Evolutionary conservation across 2,797 vertebrate species (phyloP).

Genomic region (Poeciliopsis presidionis): DNA sequence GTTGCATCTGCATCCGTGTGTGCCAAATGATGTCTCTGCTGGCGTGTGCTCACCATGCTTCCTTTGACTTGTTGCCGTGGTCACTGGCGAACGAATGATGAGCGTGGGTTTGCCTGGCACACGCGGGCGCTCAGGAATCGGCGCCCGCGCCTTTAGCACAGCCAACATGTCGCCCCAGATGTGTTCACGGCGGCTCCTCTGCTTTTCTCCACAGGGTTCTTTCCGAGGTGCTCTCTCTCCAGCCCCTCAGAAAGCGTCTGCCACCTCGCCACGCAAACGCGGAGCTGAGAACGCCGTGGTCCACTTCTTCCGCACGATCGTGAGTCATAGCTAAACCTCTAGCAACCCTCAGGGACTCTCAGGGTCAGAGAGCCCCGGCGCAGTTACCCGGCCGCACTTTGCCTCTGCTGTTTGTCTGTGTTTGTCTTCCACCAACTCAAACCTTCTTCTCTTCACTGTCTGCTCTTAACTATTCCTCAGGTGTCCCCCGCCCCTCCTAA

Average conservation of each 20-base stretch:
- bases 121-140: too few species aligned
- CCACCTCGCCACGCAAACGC: slow-evolving; percentile 86
- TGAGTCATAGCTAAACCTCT: slow-evolving; percentile 76
- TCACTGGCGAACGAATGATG: too few species aligned
- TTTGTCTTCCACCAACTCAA: slow-evolving; percentile 24
- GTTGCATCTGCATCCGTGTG: neutral
- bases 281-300: slow-evolving; percentile 93
- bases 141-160: neutral
- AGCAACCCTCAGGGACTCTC: neutral
- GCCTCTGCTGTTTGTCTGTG: slow-evolving; percentile 5
- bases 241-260: slow-evolving; percentile 88
- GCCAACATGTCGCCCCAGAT: neutral
- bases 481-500: slow-evolving; percentile 93
- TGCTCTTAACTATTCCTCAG: slow-evolving; percentile 76
- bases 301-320: slow-evolving; percentile 98
- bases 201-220: slow-evolving; percentile 74
- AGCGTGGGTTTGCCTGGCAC: too few species aligned
- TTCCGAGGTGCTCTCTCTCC: slow-evolving; percentile 85
- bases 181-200: neutral
- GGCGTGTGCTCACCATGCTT: too few species aligned
- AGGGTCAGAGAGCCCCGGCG: slow-evolving; percentile 1
- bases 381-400: neutral
- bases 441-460: slow-evolving; percentile 37
- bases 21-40: too few species aligned
- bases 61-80: too few species aligned